Base-by-base conservation (phyloP, 2,888 invertebrate species). In the Drosophila anceps region DNA sequence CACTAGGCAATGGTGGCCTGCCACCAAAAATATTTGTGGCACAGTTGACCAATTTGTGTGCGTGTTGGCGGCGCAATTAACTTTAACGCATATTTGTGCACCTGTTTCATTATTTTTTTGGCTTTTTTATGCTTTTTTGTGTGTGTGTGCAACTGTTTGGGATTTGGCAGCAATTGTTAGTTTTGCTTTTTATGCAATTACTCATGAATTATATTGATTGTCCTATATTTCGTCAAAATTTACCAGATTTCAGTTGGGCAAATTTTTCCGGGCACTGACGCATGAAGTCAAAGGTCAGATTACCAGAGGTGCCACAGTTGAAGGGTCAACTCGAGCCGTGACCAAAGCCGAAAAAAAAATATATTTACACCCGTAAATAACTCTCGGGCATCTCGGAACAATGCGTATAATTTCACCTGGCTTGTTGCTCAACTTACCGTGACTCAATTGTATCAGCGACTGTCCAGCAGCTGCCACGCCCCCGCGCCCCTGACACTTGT, bases 371-470 rank as follows among this genome's bases (percentile, higher is more conserved):
- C 43, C 39, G 39, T 35, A 39, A 12, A 61, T 60, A 39, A 44
- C 39, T 39, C 48, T 27, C 15, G 24, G n/a, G 43, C 41, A 57
- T 58, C 59, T 76, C 50, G 44, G 51, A 44, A 68, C 60, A 51
- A 66, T 53, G 64, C 61, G 44, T 68, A 69, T 50, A 75, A 75
- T 82, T 88, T 88, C 88, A 73, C 77, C 82, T 55, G 69, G 83
- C 61, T 70, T 82, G 71, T 66, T 84, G 88, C 81, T 82, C 83
- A 84, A 89, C 92, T 88, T 82, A 92, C 92, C 92, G 83, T 92
- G 91, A 90, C 91, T 92, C 77, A 92, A 91, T 88, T 92, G 92
- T 84, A 92, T 92, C 75, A 92, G 81, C 67, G 92, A 90, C 81
- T 92, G 81, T 57, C 90, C 92, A 79, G 81, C 91, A 76, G 79